Conservation (phyloP, 2,113 vertebrate genomes). For the Eptesicus fuscus region DNA sequence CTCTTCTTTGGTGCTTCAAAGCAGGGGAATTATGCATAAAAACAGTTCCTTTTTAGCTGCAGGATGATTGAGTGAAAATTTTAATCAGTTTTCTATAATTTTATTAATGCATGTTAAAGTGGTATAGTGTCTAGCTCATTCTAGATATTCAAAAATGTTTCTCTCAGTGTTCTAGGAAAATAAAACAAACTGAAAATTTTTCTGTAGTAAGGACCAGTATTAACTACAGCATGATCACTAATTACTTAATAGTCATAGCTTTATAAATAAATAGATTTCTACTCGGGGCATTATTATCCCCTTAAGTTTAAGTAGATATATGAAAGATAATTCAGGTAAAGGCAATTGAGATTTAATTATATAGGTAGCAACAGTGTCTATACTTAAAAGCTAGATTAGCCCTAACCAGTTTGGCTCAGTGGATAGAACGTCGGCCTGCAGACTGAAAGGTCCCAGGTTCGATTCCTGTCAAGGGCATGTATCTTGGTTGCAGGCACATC, state of each 20-base stretch:
- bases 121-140: background rate
- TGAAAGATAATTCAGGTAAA: slow-evolving; percentile 32
- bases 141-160: background rate
- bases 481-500: too few species aligned
- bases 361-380: background rate
- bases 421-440: too few species aligned
- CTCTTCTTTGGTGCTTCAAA: background rate
- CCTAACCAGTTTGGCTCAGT: too few species aligned
- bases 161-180: background rate
- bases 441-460: too few species aligned
- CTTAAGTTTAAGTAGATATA: background rate
- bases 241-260: slow-evolving; percentile 18
- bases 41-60: background rate
- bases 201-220: slow-evolving; percentile 9
- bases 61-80: background rate
- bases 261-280: slow-evolving; percentile 27
- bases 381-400: background rate
- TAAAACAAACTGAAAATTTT: slow-evolving; percentile 22
- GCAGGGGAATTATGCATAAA: background rate
- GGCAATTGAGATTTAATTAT: background rate
- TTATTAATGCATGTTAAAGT: slow-evolving; percentile 12
- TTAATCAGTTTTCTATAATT: background rate
- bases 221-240: background rate
- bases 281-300: background rate
- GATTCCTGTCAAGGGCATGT: too few species aligned